These are phyloP conservation scores for Ceyx melanurus DNA, from an alignment of 2,113 vertebrate species.

Conservation along the genomic window DNA sequence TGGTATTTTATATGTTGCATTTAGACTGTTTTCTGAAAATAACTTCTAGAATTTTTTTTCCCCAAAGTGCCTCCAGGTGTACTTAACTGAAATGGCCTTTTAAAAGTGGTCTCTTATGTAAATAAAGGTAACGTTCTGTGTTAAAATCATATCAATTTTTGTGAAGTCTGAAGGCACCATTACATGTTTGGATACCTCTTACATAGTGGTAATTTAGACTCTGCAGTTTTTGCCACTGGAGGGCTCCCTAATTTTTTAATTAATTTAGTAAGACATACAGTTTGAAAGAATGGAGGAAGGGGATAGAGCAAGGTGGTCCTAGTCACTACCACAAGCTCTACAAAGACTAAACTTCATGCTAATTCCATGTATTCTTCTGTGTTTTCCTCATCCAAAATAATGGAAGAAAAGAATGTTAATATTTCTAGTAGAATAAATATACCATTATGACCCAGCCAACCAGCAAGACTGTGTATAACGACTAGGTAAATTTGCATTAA, in stretches of 20 bases:
- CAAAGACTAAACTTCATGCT: not conserved
- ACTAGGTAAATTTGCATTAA: not conserved
- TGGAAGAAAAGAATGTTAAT: not conserved
- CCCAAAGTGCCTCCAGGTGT: not conserved
- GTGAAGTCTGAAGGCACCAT: not conserved
- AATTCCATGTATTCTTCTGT: not conserved
- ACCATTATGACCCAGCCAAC: not conserved
- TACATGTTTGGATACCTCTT: not conserved
- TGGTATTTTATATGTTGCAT: not conserved
- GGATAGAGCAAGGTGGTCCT: not conserved
- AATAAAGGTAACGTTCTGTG: not conserved
- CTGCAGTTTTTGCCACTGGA: constrained; percentile 46
- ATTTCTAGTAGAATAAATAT: not conserved
- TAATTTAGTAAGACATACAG: not conserved
- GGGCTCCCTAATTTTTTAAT: constrained; percentile 48
- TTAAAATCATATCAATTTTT: not conserved
- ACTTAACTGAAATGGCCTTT: not conserved
- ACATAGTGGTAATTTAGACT: not conserved
- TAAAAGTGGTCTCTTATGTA: not conserved
- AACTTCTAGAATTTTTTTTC: not conserved
- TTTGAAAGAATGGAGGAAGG: not conserved
- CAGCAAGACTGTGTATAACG: not conserved
- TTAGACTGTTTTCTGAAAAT: not conserved
- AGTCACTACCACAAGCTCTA: not conserved
- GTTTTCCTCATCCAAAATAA: not conserved